Conservation (phyloP, 2,797 vertebrate genomes). For the Spizella passerina region DNA sequence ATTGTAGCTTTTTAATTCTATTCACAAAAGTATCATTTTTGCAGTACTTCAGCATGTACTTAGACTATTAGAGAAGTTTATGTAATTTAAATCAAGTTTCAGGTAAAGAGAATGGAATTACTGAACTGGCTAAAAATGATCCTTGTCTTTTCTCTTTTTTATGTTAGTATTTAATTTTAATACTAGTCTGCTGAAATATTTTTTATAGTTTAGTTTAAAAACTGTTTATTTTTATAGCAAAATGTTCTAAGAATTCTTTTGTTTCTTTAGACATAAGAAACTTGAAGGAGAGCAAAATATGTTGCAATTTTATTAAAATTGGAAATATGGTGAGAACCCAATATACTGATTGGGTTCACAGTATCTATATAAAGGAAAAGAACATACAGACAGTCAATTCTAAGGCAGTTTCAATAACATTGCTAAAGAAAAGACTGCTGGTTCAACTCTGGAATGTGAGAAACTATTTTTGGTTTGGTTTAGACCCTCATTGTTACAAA, state of each 20-base stretch:
- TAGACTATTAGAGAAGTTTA: not conserved
- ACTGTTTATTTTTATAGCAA: not conserved
- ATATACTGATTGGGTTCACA: not conserved
- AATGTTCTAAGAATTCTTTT: not conserved
- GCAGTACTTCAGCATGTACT: not conserved
- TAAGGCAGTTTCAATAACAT: slow-evolving; percentile 42
- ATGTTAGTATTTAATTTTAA: not conserved
- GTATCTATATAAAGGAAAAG: not conserved
- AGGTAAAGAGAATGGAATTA: not conserved
- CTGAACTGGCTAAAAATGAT: not conserved
- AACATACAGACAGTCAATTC: not conserved
- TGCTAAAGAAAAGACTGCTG: slow-evolving; percentile 44
- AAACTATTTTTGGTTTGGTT: slow-evolving; percentile 77
- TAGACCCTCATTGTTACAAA: slow-evolving; percentile 80
- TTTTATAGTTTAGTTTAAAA: not conserved
- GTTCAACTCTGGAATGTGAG: slow-evolving; percentile 74
- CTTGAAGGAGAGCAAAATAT: not conserved
- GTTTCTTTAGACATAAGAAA: not conserved
- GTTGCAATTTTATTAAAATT: not conserved
- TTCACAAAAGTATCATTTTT: not conserved
- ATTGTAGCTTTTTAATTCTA: not conserved
- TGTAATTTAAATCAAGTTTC: not conserved
- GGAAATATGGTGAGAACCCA: not conserved
- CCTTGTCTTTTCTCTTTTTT: not conserved
- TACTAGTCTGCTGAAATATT: not conserved